phyloP scores from a whole-genome alignment of 2,888 invertebrate species.

The Anarsia innoxiella region DNA sequence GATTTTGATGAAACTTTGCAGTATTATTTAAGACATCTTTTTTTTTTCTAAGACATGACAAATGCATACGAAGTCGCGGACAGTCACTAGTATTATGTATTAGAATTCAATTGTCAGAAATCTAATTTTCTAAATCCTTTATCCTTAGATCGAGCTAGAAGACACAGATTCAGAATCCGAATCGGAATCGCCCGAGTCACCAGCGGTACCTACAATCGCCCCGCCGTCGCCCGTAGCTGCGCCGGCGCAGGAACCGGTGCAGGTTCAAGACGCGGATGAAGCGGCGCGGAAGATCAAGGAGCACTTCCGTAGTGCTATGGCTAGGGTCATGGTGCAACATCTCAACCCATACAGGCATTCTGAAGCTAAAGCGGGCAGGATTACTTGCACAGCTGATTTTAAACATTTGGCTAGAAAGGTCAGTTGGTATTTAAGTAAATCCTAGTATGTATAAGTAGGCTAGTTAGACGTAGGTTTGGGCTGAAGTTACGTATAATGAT shows the following conservation, averaged over 20 bases:
- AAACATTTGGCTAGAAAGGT: conserved; percentile 96
- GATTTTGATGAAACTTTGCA: too few species aligned
- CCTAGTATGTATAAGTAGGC: too few species aligned
- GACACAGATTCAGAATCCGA: conserved; percentile 52
- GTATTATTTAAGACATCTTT: too few species aligned
- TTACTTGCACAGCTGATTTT: conserved; percentile 92
- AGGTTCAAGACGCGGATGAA: conserved; percentile 50
- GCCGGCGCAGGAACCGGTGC: conserved; percentile 10
- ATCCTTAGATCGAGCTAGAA: conserved; percentile 54
- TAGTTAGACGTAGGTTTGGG: too few species aligned
- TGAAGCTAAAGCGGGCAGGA: conserved; percentile 88
- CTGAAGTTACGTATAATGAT: too few species aligned
- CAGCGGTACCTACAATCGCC: conserved; percentile 1
- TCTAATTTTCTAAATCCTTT: too few species aligned
- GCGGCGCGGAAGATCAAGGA: conserved; percentile 85
- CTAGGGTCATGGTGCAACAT: conserved; percentile 88
- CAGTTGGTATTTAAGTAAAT: conserved; percentile 27
- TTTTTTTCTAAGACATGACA: too few species aligned
- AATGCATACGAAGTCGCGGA: too few species aligned
- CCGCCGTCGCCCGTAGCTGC: conserved; percentile 10
- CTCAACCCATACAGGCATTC: conserved; percentile 91
- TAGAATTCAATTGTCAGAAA: too few species aligned
- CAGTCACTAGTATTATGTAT: too few species aligned
- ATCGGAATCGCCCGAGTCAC: conserved; percentile 12
- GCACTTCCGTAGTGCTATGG: conserved; percentile 85